Evolutionary conservation across 2,888 invertebrate genomes (phyloP), one percentile per base, ranked within the genome.

Genomic region (Agrotis exclamationis): DNA sequence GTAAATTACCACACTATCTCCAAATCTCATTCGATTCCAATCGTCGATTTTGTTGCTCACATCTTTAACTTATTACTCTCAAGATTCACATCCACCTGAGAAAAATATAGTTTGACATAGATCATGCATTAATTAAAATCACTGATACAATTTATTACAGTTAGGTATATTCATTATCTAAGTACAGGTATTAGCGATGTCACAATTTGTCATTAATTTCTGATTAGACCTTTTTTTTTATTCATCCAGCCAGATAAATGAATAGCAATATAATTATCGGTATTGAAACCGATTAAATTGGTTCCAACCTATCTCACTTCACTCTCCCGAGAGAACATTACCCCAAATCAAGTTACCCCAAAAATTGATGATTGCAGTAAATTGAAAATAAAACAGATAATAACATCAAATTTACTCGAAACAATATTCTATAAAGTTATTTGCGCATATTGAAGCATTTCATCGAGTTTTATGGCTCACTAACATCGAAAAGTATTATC

Each of bases 401-500:
- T 48, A 73, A 39, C 2, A 50, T 63, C 28, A 59, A 39, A 9
- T 39, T 39, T 39, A 72, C 9, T 47, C 22, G 16, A 74, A 74
- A 74, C 56, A 76, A 74, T 70, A 60, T 70, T 47, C 48, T 20
- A 14, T 66, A 56, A 56, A 14, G 13, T 50, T 60, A 74, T 76
- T 76, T 60, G 24, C 7, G n/a, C 13, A 56, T 13, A 5, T 24
- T 69, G 24, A 54, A 33, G 22, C 59, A 2, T 58, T 59, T 75
- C 69, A 75, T 73, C 64, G 69, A 71, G 63, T 81, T 76, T 84
- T 64, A 76, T 76, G 70, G 74, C 56, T 63, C 44, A 69, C 63
- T 74, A 76, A 72, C 74, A 84, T 79, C 47, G 70, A 53, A 70
- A 64, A 79, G 59, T 50, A 77, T 79, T 84, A 84, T 83, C 83